Conservation (phyloP, 2,888 invertebrate species). For the Amblyjoppa fuscipennis region DNA sequence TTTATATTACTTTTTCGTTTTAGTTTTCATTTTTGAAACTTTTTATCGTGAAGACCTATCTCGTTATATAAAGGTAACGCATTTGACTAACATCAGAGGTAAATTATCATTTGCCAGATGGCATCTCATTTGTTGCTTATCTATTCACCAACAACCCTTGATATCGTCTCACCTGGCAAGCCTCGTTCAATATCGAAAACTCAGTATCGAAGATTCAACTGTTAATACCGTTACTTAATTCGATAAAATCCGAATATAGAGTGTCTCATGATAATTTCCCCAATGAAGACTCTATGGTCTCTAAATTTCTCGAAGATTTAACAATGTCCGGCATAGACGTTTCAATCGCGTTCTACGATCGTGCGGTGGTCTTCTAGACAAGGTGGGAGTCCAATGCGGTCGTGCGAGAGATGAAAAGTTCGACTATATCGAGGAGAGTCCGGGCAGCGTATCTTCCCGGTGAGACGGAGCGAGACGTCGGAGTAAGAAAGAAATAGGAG, state of each 20-base stretch:
- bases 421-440: constrained; percentile 54
- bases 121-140: background rate
- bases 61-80: background rate
- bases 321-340: constrained; percentile 61
- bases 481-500: constrained; percentile 62
- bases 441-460: constrained; percentile 11
- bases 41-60: background rate
- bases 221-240: background rate
- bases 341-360: constrained; percentile 69
- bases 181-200: background rate
- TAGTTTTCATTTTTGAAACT: background rate
- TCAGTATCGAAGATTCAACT: background rate
- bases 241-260: background rate
- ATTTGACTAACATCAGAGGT: constrained; percentile 32
- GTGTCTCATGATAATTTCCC: constrained; percentile 23
- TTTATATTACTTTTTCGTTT: constrained; percentile 18
- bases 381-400: constrained; percentile 39
- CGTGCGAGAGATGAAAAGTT: constrained; percentile 65
- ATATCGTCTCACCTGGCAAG: background rate
- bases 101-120: background rate
- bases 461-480: constrained; percentile 66
- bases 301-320: constrained; percentile 36
- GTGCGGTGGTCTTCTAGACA: constrained; percentile 9
- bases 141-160: background rate
- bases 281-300: constrained; percentile 9